Evolutionary conservation across 1,140 invertebrate species (phyloP).

Genomic region (Heliconius himera): DNA sequence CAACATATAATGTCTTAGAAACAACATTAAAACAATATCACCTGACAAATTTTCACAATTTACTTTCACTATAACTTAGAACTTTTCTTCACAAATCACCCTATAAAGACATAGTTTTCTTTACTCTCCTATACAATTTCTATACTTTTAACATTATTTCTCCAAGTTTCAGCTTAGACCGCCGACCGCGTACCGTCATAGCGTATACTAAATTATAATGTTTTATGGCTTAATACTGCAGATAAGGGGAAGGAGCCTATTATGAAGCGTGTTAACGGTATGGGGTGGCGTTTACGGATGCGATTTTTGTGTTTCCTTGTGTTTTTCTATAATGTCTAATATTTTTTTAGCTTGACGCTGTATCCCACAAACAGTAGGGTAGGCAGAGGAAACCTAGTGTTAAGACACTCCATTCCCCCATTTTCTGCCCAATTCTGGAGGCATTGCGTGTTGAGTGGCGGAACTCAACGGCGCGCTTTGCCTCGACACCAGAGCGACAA

Average conservation of each 20-base stretch:
- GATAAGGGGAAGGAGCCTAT: constrained; percentile 79
- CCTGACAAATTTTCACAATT: not conserved
- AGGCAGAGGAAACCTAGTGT: no score
- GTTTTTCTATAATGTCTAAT: constrained; percentile 21
- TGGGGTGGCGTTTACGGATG: constrained; percentile 41
- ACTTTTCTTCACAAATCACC: constrained; percentile 9
- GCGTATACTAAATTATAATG: constrained; percentile 78
- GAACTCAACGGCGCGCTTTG: no score
- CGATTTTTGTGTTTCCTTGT: constrained; percentile 35
- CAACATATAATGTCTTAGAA: not conserved
- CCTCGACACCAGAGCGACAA: no score
- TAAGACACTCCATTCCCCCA: no score
- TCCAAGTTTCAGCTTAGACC: constrained; percentile 50
- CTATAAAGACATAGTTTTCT: not conserved
- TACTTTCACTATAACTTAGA: not conserved
- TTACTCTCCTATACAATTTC: not conserved
- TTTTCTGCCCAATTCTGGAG: no score
- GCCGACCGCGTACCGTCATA: constrained; percentile 63
- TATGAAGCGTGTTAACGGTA: constrained; percentile 74
- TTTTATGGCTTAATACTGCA: constrained; percentile 81
- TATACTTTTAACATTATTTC: constrained; percentile 33
- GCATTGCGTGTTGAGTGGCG: no score
- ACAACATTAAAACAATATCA: not conserved
- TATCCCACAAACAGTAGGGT: no score
- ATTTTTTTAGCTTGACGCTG: no score